A percentile compares a stretch with the other conserved stretches of the same genome.
phyloP scores from a whole-genome alignment of 2,888 invertebrate genomes.

The Seira musarum region DNA sequence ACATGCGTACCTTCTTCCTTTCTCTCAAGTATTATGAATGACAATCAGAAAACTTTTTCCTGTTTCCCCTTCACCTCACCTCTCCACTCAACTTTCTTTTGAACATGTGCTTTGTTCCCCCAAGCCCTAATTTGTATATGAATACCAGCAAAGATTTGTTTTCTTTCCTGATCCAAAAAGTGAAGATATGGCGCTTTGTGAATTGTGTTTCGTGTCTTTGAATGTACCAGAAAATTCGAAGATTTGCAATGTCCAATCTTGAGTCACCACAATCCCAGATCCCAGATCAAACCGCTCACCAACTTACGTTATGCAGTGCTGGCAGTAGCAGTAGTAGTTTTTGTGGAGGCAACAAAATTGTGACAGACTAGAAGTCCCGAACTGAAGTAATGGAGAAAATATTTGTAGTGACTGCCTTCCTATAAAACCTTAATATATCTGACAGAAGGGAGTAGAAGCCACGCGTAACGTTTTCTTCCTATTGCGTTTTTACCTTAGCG shows the following conservation, averaged over 20 bases:
- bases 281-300: no score
- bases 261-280: no score
- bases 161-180: neutral
- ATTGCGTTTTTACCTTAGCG: neutral
- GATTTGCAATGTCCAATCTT: no score
- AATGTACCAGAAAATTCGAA: no score
- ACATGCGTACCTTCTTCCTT: no score
- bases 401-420: constrained; percentile 20
- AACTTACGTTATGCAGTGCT: no score
- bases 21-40: neutral
- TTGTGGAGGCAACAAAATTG: neutral
- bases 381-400: constrained; percentile 19
- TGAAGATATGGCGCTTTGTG: neutral
- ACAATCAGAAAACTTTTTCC: neutral
- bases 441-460: neutral
- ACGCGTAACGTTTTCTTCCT: neutral
- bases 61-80: neutral
- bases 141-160: neutral
- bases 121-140: neutral
- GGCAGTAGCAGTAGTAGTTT: neutral
- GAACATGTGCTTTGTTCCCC: neutral
- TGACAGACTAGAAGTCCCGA: constrained; percentile 31
- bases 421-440: neutral
- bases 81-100: neutral
- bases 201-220: no score